These are phyloP conservation scores for Hydrozoanthus gracilis DNA, from an alignment of 92 coral and sea anemone genomes.

Conservation along the genomic window DNA sequence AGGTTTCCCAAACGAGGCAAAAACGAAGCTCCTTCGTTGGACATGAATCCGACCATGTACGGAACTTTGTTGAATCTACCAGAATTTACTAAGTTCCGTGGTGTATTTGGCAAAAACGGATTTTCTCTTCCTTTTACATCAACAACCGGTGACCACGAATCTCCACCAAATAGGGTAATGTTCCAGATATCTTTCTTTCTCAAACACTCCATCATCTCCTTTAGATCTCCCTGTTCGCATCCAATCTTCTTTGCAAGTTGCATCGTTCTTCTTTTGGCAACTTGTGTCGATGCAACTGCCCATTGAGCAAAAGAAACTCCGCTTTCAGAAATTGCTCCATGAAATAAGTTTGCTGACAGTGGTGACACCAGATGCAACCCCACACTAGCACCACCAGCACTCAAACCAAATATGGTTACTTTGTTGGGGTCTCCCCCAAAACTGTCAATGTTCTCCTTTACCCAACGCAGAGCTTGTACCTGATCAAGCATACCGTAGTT, in stretches of 20 bases:
- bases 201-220: slow-evolving; percentile 67
- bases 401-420: too few species aligned
- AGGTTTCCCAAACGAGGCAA: background rate
- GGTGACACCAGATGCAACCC: too few species aligned
- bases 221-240: slow-evolving; percentile 58
- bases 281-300: slow-evolving; percentile 63
- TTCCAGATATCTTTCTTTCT: slow-evolving; percentile 61
- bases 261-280: slow-evolving; percentile 60
- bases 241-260: slow-evolving; percentile 63
- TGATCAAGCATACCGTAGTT: too few species aligned
- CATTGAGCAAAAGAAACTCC: slow-evolving; percentile 42
- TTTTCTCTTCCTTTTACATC: slow-evolving; percentile 37
- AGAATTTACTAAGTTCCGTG: slow-evolving; percentile 59
- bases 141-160: slow-evolving; percentile 53
- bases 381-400: too few species aligned
- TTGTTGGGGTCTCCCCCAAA: too few species aligned
- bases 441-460: too few species aligned
- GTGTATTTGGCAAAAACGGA: slow-evolving; percentile 66
- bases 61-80: slow-evolving; percentile 40
- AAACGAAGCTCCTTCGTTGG: slow-evolving; percentile 63
- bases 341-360: too few species aligned
- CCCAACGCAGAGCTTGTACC: too few species aligned
- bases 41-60: background rate
- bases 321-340: too few species aligned
- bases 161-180: background rate